Base-by-base conservation (phyloP, 2,113 vertebrate genomes). In the Rhinoptilus africanus region DNA sequence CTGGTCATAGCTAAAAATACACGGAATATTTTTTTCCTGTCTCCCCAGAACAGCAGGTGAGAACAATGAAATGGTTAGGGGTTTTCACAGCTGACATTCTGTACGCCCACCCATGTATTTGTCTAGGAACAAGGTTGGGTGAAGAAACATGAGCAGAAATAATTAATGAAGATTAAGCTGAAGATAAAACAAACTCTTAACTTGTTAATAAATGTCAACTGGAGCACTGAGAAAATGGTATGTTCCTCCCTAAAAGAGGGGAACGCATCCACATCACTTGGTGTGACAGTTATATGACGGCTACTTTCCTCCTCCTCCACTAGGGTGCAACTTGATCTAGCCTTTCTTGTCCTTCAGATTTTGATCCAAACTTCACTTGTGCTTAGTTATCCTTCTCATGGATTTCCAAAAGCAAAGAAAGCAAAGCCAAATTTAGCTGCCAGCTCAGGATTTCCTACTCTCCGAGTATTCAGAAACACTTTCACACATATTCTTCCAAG, bases 1-100 rank as follows among this genome's bases (percentile, higher is more conserved):
- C 68, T 96, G 48, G 51, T 72, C 73, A 41, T 18, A 81, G 79
- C 39, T 92, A 86, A 91, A 95, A 94, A 93, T 83, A 95, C 35
- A 51, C 3, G 7, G 39, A 80, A 50, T 88, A 59, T 48, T 28
- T 88, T 92, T 87, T 83, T 63, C 9, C 32, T 37, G 47, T 92
- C 57, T 62, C 24, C 60, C 43, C 32, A 47, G 75, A 88, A 68
- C 60, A 82, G 63, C 10, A 79, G 41, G 54, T 23, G n/a, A 95
- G 35, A 76, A 69, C n/a, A 74, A 50, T 6, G 27, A 71, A 53
- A 43, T 5, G 2, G 4, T 63, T 47, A 54, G 37, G 35, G 48
- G 50, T 26, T 90, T 83, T 72, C 71, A 90, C 17, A 41, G 53
- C 51, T 68, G 66, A 47, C 21, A 60, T 51, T 66, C 47, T 72